Conservation (phyloP, 2,113 vertebrate genomes). For the Platysternon megacephalum region DNA sequence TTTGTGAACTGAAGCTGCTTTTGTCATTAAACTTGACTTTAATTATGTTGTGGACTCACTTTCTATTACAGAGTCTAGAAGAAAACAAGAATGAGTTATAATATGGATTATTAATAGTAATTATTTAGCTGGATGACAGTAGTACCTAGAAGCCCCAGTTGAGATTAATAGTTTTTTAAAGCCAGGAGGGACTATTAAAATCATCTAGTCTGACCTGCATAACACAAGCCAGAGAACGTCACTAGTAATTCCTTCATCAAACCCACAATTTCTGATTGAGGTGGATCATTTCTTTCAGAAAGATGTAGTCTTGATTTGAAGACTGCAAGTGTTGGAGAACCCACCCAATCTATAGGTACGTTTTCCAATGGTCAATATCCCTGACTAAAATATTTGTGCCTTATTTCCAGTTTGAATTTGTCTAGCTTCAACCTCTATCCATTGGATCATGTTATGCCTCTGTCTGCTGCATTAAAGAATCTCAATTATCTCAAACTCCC, state of each 20-base stretch:
- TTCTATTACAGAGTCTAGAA: conserved; percentile 6
- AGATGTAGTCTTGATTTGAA: no score
- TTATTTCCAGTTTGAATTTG: not conserved
- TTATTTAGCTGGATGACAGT: not conserved
- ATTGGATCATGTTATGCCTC: not conserved
- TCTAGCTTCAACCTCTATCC: not conserved
- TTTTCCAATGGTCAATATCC: not conserved
- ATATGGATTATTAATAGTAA: not conserved
- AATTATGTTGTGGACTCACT: conserved; percentile 33
- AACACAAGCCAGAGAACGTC: not conserved
- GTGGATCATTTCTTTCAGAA: no score
- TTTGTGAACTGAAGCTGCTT: conserved; percentile 36
- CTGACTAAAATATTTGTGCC: not conserved
- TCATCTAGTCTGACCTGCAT: not conserved
- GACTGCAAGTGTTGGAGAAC: no score
- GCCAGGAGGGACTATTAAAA: accelerated
- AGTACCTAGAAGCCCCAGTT: not conserved
- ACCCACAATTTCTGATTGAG: not conserved
- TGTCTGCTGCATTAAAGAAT: not conserved
- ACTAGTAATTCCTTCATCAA: not conserved
- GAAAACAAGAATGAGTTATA: not conserved
- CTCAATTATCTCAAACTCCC: not conserved
- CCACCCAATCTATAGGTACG: not conserved
- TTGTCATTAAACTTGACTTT: conserved; percentile 43
- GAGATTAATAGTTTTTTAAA: not conserved